Evolutionary conservation across 2,888 invertebrate species (phyloP).

Genomic region (Sclerodermus sp.): DNA sequence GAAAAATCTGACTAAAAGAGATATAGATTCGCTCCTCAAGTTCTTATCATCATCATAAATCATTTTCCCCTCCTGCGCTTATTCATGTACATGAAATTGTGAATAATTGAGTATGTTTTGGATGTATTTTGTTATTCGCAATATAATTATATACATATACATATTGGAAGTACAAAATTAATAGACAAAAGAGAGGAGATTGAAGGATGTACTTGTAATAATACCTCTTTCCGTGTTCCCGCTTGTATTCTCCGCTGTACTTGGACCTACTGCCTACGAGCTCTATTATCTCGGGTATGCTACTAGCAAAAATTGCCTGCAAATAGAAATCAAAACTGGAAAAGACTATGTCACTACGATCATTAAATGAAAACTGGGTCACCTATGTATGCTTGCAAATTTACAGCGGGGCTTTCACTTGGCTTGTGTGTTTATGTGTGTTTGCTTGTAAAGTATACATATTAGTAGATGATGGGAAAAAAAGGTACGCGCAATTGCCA

Average conservation of each 20-base stretch:
- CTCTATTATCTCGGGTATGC: conserved; percentile 99
- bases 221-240: conserved; percentile 99
- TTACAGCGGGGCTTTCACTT: conserved; percentile 26
- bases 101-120: too few relatives aligned
- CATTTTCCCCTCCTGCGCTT: too few relatives aligned
- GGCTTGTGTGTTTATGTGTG: conserved; percentile 8
- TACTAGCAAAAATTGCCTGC: conserved; percentile 99
- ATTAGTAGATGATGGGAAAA: too few relatives aligned
- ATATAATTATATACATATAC: neutral
- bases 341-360: conserved; percentile 36
- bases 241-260: conserved; percentile 99
- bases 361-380: conserved; percentile 29
- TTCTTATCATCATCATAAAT: too few relatives aligned
- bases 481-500: too few relatives aligned
- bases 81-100: too few relatives aligned
- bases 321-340: conserved; percentile 64
- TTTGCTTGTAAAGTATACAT: too few relatives aligned
- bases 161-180: neutral
- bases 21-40: too few relatives aligned
- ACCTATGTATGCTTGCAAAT: conserved; percentile 37
- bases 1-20: too few relatives aligned
- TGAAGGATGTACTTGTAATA: conserved; percentile 34
- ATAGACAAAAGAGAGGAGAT: neutral
- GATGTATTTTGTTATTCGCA: too few relatives aligned
- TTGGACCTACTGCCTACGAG: conserved; percentile 99